Evolutionary conservation across 2,797 vertebrate genomes (phyloP).

Genomic region (Rhyacichthys aspro): DNA sequence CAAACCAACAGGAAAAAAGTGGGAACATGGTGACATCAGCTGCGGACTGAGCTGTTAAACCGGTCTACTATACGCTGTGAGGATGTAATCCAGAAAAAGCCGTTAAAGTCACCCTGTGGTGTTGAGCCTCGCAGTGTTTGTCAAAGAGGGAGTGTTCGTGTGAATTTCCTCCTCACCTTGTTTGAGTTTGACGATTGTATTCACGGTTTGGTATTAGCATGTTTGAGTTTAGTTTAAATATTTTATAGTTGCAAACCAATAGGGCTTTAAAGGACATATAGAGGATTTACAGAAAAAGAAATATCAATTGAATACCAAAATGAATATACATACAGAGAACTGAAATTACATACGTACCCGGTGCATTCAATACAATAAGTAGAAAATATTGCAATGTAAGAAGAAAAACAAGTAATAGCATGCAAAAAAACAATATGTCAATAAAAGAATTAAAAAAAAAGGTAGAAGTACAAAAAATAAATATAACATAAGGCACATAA

Average conservation of each 20-base stretch:
- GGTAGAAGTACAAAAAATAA: no score
- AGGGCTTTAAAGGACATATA: not conserved
- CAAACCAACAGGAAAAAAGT: conserved; percentile 13
- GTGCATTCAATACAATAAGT: no score
- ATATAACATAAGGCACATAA: no score
- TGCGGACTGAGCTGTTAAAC: conserved; percentile 59
- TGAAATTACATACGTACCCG: no score
- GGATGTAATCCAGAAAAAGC: conserved; percentile 59
- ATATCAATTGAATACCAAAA: no score
- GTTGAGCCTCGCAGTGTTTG: conserved; percentile 45
- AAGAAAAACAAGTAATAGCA: no score
- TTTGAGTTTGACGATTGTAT: conserved; percentile 54
- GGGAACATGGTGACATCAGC: conserved; percentile 60
- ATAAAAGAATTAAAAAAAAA: no score
- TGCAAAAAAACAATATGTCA: no score
- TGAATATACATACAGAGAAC: no score
- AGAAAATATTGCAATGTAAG: no score
- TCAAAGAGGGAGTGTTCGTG: conserved; percentile 53
- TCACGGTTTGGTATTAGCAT: not conserved
- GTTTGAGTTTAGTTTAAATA: conserved; percentile 1
- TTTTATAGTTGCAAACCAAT: not conserved
- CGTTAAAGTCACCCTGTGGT: conserved; percentile 67
- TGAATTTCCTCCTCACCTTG: conserved; percentile 51
- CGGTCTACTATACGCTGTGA: conserved; percentile 40
- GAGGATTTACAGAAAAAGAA: not conserved